Percentiles rank a stretch among this genome's conserved stretches.
phyloP scores from a whole-genome alignment of 2,113 vertebrate genomes.

The Heterocephalus glaber region DNA sequence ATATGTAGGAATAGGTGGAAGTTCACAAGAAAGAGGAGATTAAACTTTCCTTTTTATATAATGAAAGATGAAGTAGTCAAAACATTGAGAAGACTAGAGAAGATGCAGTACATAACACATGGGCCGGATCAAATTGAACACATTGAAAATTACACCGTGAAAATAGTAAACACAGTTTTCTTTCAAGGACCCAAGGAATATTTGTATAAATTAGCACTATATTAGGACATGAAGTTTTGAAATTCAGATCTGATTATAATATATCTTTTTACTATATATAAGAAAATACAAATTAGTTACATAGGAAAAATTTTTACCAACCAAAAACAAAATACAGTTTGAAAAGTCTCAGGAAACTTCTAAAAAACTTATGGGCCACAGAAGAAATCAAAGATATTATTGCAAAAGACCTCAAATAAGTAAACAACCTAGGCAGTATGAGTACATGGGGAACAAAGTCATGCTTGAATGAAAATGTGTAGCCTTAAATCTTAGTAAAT shows the following conservation, averaged over 20 bases:
- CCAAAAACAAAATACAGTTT: background rate
- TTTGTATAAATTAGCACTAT: background rate
- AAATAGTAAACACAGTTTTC: background rate
- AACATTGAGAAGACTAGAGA: background rate
- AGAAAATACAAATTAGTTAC: background rate
- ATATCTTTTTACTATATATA: background rate
- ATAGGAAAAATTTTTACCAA: background rate
- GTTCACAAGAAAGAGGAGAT: background rate
- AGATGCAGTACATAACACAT: background rate
- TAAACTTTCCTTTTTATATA: background rate
- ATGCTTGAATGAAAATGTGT: background rate
- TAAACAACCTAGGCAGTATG: background rate
- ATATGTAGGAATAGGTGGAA: background rate
- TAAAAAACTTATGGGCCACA: background rate
- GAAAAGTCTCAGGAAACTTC: background rate
- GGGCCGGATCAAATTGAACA: background rate
- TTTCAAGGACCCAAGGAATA: background rate
- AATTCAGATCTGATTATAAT: background rate
- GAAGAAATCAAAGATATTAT: background rate
- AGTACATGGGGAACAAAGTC: background rate
- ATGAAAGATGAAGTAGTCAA: background rate
- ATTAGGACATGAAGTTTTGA: background rate
- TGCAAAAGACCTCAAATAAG: background rate
- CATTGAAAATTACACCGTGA: background rate
- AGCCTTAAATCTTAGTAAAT: background rate